Percentiles rank a stretch among this genome's conserved stretches.
Evolutionary conservation across 1,140 invertebrate genomes (phyloP).

Genomic region (Melitaea cinxia): DNA sequence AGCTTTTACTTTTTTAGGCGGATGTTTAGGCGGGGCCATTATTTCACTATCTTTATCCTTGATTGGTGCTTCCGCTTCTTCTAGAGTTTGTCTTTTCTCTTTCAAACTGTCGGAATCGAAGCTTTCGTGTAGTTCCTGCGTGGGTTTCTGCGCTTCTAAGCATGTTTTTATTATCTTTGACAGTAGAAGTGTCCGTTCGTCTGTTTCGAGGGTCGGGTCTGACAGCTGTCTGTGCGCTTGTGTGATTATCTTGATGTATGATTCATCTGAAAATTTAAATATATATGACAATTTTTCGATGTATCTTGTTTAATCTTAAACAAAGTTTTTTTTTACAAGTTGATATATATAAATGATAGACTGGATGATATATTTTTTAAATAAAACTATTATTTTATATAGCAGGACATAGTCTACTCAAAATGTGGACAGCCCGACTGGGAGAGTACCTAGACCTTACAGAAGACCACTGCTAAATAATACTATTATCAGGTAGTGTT

Average conservation of each 20-base stretch:
- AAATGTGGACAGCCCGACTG: too few species aligned
- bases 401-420: too few species aligned
- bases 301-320: slow-evolving; percentile 24
- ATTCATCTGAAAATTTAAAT: slow-evolving; percentile 41
- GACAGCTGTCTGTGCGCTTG: slow-evolving; percentile 52
- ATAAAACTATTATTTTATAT: too few species aligned
- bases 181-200: slow-evolving; percentile 56
- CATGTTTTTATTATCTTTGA: slow-evolving; percentile 58
- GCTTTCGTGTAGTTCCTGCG: slow-evolving; percentile 29
- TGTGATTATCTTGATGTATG: slow-evolving; percentile 56
- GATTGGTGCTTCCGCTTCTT: slow-evolving; percentile 34
- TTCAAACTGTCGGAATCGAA: slow-evolving; percentile 47
- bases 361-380: too few species aligned
- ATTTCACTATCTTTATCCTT: slow-evolving; percentile 46
- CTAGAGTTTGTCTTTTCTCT: slow-evolving; percentile 32
- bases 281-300: background rate
- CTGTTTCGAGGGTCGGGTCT: slow-evolving; percentile 53
- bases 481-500: too few species aligned
- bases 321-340: too few species aligned
- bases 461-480: too few species aligned
- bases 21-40: slow-evolving; percentile 64
- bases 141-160: slow-evolving; percentile 45
- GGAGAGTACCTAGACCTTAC: too few species aligned
- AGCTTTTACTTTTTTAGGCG: slow-evolving; percentile 57
- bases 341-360: too few species aligned